These are phyloP conservation scores for Pongo pygmaeus DNA, from an alignment of 2,113 vertebrate genomes.

Conservation along the genomic window DNA sequence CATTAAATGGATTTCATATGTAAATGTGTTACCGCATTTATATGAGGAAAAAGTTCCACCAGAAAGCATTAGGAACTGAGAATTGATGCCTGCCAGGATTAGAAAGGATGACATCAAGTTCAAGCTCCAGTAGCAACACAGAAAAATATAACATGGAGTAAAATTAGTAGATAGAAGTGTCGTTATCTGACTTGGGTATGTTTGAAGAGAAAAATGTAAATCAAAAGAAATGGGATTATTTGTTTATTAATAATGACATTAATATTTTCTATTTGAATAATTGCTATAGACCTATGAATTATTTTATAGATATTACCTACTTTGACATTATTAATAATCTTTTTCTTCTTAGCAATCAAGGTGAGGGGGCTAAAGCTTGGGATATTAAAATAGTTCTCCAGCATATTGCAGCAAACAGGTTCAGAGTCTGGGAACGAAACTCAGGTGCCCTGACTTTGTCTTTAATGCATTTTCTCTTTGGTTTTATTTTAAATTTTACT, in stretches of 20 bases:
- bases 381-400: neutral
- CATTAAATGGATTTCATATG: neutral
- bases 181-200: neutral
- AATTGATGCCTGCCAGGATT: neutral
- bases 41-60: neutral
- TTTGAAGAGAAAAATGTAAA: conserved; percentile 1
- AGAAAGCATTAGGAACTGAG: neutral
- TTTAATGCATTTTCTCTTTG: neutral
- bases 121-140: conserved; percentile 46
- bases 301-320: neutral
- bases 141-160: neutral
- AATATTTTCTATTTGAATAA: conserved; percentile 22
- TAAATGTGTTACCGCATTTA: neutral
- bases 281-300: neutral
- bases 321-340: neutral
- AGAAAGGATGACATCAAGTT: conserved; percentile 45
- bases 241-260: conserved; percentile 29
- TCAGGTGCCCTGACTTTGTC: neutral
- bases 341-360: neutral
- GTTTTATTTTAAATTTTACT: neutral
- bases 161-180: conserved; percentile 20
- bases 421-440: neutral
- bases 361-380: neutral
- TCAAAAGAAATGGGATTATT: neutral
- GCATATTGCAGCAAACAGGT: accelerated